Conservation (phyloP, 2,797 vertebrate genomes). For the Chelon labrosus region DNA sequence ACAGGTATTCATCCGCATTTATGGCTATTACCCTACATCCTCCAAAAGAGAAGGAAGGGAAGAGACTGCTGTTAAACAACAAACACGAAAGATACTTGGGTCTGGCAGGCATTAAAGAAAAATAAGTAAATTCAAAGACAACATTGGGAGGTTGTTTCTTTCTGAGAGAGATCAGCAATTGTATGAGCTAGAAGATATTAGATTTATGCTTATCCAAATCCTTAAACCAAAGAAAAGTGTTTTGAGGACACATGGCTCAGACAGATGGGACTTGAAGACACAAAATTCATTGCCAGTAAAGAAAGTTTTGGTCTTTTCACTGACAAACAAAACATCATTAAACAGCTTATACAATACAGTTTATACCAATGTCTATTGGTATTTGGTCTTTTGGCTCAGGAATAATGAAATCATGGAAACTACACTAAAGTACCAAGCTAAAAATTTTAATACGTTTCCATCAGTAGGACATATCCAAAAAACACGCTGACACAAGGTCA, state of each 20-base stretch:
- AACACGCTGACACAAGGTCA: too few relatives aligned
- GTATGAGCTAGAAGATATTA: not conserved
- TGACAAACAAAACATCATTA: too few relatives aligned
- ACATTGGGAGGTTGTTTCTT: not conserved
- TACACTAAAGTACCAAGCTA: too few relatives aligned
- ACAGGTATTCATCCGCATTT: slow-evolving; percentile 36
- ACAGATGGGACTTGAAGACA: slow-evolving; percentile 2
- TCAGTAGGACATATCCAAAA: too few relatives aligned
- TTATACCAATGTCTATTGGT: too few relatives aligned
- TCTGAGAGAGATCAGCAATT: not conserved
- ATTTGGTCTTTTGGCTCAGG: too few relatives aligned
- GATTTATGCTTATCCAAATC: not conserved
- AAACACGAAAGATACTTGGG: not conserved
- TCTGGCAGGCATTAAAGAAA: not conserved
- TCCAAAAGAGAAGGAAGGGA: not conserved
- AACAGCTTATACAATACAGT: too few relatives aligned
- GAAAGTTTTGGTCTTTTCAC: not conserved
- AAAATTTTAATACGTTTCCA: too few relatives aligned
- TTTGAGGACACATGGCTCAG: not conserved
- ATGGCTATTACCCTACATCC: slow-evolving; percentile 2
- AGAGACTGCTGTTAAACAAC: not conserved
- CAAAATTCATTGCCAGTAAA: not conserved
- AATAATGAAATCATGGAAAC: too few relatives aligned
- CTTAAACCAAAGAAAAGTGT: not conserved
- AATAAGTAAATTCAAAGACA: not conserved